Evolutionary conservation across 2,113 vertebrate species (phyloP).

Genomic region (Chamaetylas fuelleborni): DNA sequence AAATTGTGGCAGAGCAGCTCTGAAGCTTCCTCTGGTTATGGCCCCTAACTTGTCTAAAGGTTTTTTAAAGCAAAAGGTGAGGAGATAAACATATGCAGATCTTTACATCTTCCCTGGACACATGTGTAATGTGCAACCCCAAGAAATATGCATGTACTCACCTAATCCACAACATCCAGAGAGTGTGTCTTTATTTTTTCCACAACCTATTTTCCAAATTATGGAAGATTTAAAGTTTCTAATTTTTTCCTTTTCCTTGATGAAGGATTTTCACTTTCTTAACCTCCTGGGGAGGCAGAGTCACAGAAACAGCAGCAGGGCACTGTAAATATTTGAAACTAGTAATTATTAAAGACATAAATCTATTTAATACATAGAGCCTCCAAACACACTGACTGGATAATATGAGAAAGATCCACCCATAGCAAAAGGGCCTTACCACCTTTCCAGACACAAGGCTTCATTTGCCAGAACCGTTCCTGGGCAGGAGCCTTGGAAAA

Average conservation of each 20-base stretch:
- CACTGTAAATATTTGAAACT: constrained; percentile 51
- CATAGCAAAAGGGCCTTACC: not conserved
- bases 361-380: constrained; percentile 33
- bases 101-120: not conserved
- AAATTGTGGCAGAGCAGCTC: not conserved
- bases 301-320: constrained; percentile 1
- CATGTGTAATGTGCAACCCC: fast-evolving
- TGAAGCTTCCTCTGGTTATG: not conserved
- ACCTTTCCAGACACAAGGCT: not conserved
- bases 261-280: constrained; percentile 43
- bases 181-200: not conserved
- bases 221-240: constrained; percentile 52
- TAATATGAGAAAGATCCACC: not conserved
- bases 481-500: not conserved
- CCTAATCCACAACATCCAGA: not conserved
- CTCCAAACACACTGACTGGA: not conserved
- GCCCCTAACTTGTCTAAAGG: not conserved
- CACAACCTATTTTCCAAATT: not conserved
- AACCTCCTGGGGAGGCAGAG: not conserved
- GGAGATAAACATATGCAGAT: not conserved
- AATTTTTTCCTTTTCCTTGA: constrained; percentile 16
- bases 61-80: not conserved
- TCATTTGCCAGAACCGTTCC: not conserved
- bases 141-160: not conserved
- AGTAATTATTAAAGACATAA: constrained; percentile 65